Base-by-base conservation (phyloP, 2,888 invertebrate species). In the Caenorhabditis uteleia region DNA sequence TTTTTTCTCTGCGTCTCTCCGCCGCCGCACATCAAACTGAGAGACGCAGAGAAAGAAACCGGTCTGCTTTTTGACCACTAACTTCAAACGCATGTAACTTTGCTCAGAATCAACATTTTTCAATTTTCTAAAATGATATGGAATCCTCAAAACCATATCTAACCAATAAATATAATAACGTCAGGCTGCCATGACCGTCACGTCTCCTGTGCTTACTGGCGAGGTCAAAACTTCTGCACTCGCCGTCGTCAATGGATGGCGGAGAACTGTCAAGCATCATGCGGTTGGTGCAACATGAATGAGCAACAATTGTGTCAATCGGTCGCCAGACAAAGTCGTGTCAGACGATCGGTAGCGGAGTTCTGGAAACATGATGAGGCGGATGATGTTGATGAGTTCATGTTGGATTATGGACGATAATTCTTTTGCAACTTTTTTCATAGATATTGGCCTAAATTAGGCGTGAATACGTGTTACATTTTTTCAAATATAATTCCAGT, bases 141-240 rank as follows among this genome's bases (percentile, higher is more conserved):
- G n/a, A n/a, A n/a, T n/a, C n/a, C n/a, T n/a, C 34, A 10, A 39
- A 20, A 16, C n/a, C n/a, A 33, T 21, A 7, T 2, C 40, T n/a
- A 7, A 20, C 23, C 3, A 42, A 42, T 2, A 18, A 33, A 29
- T 57, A n/a, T n/a, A n/a, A n/a, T n/a, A n/a, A n/a, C n/a, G n/a
- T 27, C 54, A 75, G 80, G 81, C 7, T 81, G 81, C 43, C 70
- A 77, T 48, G 79, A 81, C 40, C 75, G 80, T 23, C 81, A 81
- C 68, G 40, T 74, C 33, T 78, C 79, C 1, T 81, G 81, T 36
- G 58, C 57, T n/a, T 78, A 74, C 71, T 81, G 78, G 79, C 68
- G 74, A 3, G 46, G 69, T 20, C 70, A 76, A 48, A 73, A 79
- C 33, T 79, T 75, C 65, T 81, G 81, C 54, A 74, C 77, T 5